These are phyloP conservation scores for Ormia ochracea DNA, from an alignment of 2,888 invertebrate species.

Conservation along the genomic window DNA sequence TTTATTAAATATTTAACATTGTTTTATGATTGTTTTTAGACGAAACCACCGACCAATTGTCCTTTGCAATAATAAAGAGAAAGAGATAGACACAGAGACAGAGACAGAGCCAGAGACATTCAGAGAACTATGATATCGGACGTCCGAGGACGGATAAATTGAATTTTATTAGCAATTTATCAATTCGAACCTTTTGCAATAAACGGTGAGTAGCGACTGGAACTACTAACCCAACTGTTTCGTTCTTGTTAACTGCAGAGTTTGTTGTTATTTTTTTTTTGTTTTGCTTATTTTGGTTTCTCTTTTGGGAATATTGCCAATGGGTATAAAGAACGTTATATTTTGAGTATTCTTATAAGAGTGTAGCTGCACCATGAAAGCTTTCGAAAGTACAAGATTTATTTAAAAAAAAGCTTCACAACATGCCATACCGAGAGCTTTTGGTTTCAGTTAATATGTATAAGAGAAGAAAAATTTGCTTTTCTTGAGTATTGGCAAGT, in stretches of 20 bases:
- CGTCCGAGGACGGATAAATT: conserved; percentile 47
- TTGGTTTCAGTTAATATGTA: background rate
- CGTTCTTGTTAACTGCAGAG: conserved; percentile 27
- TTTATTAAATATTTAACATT: conserved; percentile 3
- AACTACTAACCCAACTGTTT: conserved; percentile 62
- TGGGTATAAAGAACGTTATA: conserved; percentile 41
- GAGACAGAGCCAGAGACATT: too few relatives aligned
- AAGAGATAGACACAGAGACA: conserved; percentile 26
- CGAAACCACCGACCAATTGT: conserved; percentile 43
- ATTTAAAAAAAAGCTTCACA: conserved; percentile 22
- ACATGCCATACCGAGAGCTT: conserved; percentile 37
- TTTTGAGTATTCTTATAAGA: conserved; percentile 38
- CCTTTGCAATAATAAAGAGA: conserved; percentile 24
- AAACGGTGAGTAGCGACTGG: conserved; percentile 75
- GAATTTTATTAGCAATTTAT: conserved; percentile 24
- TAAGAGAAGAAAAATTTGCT: conserved; percentile 14
- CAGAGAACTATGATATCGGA: conserved; percentile 12
- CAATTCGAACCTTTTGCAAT: conserved; percentile 72
- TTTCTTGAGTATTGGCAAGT: conserved; percentile 11
- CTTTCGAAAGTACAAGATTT: conserved; percentile 36
- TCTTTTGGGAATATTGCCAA: conserved; percentile 68
- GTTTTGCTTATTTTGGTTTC: conserved; percentile 46
- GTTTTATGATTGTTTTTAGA: conserved; percentile 40
- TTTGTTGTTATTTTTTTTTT: conserved; percentile 11
- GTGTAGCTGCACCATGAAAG: conserved; percentile 43